Evolutionary conservation across 2,888 invertebrate genomes (phyloP).

Genomic region (Acanthosepion esculentum): DNA sequence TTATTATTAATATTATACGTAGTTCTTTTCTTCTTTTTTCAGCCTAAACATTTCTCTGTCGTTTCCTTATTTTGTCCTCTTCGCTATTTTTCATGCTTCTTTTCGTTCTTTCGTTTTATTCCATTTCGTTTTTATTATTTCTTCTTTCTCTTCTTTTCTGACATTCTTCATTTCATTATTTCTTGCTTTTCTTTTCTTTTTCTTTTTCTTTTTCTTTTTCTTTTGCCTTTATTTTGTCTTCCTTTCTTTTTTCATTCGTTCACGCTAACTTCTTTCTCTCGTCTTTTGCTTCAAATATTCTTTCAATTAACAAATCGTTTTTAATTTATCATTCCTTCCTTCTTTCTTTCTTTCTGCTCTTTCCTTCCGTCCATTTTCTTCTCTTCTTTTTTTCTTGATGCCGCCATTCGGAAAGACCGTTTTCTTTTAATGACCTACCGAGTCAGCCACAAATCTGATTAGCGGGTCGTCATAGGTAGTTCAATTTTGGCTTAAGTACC

Average conservation of each 20-base stretch:
- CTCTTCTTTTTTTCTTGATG: neutral
- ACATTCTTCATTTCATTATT: neutral
- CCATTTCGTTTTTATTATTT: neutral
- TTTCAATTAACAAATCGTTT: neutral
- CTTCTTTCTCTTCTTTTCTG: neutral
- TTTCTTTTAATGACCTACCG: neutral
- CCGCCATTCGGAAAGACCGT: neutral
- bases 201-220: too few species aligned
- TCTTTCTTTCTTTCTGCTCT: neutral
- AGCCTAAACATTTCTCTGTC: neutral
- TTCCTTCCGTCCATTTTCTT: neutral
- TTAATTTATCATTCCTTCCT: neutral
- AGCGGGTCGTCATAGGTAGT: neutral
- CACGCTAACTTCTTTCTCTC: neutral
- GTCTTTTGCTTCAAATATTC: neutral
- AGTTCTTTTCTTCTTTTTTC: neutral
- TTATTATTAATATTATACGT: neutral
- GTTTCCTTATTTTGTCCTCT: neutral
- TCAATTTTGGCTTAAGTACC: constrained; percentile 33
- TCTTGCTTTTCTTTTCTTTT: neutral
- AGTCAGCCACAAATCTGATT: neutral
- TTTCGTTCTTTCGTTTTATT: neutral
- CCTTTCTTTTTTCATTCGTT: neutral
- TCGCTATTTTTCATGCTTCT: neutral
- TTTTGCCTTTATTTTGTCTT: neutral